These are phyloP conservation scores for Megaceryle alcyon DNA, from an alignment of 2,797 vertebrate species.

Conservation along the genomic window DNA sequence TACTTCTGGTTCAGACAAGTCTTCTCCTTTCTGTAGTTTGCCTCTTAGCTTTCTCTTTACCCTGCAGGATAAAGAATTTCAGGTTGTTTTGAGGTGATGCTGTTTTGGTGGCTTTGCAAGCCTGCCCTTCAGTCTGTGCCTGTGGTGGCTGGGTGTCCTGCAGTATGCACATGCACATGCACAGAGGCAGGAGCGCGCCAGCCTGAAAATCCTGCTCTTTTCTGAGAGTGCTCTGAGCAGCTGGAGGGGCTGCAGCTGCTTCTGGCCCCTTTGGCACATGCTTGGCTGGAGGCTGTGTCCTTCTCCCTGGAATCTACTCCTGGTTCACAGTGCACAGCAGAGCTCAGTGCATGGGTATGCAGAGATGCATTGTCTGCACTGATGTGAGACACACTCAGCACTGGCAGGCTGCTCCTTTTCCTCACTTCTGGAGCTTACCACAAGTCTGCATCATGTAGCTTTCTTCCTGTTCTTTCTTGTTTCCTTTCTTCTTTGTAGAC, in stretches of 20 bases:
- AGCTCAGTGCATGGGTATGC: accelerated
- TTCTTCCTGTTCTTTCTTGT: neutral
- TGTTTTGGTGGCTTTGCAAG: neutral
- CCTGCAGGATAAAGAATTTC: neutral
- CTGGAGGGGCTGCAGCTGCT: neutral
- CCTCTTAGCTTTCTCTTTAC: conserved; percentile 1
- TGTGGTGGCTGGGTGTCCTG: neutral
- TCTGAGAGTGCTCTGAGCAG: neutral
- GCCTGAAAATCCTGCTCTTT: neutral
- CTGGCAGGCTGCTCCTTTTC: neutral
- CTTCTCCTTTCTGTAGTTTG: neutral
- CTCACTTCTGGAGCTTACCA: neutral
- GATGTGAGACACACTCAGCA: neutral
- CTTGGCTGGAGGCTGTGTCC: neutral
- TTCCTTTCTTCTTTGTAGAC: neutral
- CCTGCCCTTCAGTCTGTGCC: neutral
- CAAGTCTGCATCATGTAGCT: neutral
- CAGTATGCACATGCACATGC: accelerated
- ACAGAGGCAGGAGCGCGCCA: neutral
- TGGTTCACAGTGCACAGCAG: accelerated
- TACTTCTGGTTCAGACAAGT: neutral
- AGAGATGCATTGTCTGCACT: neutral
- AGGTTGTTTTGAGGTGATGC: neutral
- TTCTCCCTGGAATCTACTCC: neutral
- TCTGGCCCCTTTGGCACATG: neutral